These are phyloP conservation scores for Ianthella basta DNA, from an alignment of 37 sponge, comb jelly and placozoan species.

Conservation along the genomic window DNA sequence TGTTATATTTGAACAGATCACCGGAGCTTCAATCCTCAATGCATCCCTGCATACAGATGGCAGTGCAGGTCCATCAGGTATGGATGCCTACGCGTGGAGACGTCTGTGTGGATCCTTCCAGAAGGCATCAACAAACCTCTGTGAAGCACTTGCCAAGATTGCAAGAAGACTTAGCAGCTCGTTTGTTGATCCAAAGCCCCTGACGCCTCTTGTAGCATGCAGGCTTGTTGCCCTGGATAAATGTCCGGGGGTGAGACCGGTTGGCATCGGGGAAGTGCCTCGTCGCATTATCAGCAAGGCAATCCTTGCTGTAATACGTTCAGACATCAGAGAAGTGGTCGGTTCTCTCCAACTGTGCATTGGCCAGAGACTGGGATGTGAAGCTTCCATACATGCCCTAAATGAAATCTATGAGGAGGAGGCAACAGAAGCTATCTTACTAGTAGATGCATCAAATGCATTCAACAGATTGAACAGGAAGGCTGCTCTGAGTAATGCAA, in stretches of 20 bases:
- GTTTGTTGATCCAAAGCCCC: background rate
- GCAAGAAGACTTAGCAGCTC: background rate
- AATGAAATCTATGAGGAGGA: background rate
- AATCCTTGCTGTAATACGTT: background rate
- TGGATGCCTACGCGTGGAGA: background rate
- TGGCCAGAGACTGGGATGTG: background rate
- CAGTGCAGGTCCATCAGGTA: constrained; percentile 9
- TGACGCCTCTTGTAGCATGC: background rate
- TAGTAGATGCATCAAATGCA: constrained; percentile 3
- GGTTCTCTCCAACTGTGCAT: background rate
- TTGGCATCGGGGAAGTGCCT: constrained; percentile 5
- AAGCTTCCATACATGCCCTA: background rate
- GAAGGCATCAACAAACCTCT: background rate
- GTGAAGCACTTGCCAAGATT: background rate
- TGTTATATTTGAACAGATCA: constrained; percentile 6
- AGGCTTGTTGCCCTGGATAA: no score
- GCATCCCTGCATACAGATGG: background rate
- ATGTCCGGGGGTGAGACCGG: background rate
- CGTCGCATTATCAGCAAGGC: background rate
- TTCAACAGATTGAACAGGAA: background rate
- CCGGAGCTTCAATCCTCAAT: background rate
- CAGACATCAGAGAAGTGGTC: background rate
- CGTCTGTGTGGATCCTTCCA: background rate
- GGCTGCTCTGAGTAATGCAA: background rate
- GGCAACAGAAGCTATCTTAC: background rate